Base-by-base conservation (phyloP, 2,113 vertebrate genomes). In the Agelaius phoeniceus region DNA sequence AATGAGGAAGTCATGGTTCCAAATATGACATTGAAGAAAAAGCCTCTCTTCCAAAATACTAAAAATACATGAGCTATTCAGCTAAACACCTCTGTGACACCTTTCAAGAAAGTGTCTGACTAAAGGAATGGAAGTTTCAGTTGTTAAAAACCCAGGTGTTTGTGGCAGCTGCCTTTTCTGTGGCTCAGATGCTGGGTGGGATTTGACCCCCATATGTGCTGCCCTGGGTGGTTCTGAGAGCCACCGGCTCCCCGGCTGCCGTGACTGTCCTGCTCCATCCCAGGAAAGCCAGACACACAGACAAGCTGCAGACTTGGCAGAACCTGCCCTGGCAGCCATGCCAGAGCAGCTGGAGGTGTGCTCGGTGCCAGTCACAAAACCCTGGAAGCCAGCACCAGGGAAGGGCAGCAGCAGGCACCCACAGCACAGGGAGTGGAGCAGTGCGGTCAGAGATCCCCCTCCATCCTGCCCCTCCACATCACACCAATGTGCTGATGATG, bases 221-320 rank as follows among this genome's bases (percentile, higher is more conserved):
- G 35, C 22, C 28, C 17, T 0, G 0, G 27, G 13, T 7, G 41
- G 7, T 7, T 41, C 54, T 1, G 7, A 81, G 11, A 72, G 52
- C 19, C 15, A 4, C 55, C 37, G 0, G 0, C 31, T 54, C 31
- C 30, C 11, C 0, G 0, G 48, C 31, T 10, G 59, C 13, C 43
- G 44, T 9, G 3, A 19, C 22, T 67, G 31, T 15, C 27, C 41
- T 31, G 1, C 12, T 46, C 28, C 73, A 46, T 7, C 8, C 63
- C 54, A 21, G 0, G 2, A 18, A 22, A 20, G 7, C 31, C 2
- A 0, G 44, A 54, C 61, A 21, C 21, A 3, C 4, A 0, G 26
- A 9, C 28, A 35, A 65, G 8, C 19, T 39, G 27, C 2, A 3
- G 3, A 46, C 4, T 7, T 1, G n/a, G 39, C n/a, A 26, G 9